Evolutionary conservation across 2,888 invertebrate genomes (phyloP), one percentile per base, ranked within the genome.

Genomic region (Clanis bilineata): DNA sequence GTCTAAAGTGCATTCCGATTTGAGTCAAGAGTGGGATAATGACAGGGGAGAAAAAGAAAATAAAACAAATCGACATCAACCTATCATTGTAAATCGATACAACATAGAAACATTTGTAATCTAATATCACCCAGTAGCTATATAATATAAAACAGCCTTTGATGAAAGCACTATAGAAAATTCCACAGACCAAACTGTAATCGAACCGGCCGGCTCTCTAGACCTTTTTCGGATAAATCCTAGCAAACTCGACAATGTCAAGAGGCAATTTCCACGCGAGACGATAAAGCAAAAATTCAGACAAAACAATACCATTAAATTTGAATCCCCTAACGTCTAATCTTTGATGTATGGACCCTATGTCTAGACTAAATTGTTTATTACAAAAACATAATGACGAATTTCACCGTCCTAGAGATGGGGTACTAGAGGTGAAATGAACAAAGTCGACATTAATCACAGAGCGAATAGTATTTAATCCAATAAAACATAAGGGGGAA

Each of bases 331-430:
- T 64, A 62, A 66, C 10, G 70, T 69, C 65, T 64, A 65, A 70
- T 60, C 66, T 71, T 66, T 75, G 76, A 78, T 74, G 69, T 74
- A 74, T 76, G 72, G 69, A 67, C 66, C 70, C 64, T 67, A 56
- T 61, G 80, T 82, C 82, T 82, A 82, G 83, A 83, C 80, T 64
- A 73, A 74, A 79, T 76, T 73, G 73, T 80, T 77, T 79, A 78
- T 76, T 71, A 65, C 71, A 73, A 72, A n/a, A 73, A 51, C 32
- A 70, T 78, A 72, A 79, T 72, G 70, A 66, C 69, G 66, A 76
- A 75, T 79, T 72, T 72, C 68, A 68, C 71, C 69, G 68, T 66
- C 22, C 72, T 70, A 68, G 54, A 66, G 61, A 66, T 66, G 66
- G 74, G 74, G 70, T 60, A 38, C 39, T 64, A 70, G 69, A 82